Evolutionary conservation across 2,113 vertebrate genomes (phyloP).

Genomic region (Megalops atlanticus): DNA sequence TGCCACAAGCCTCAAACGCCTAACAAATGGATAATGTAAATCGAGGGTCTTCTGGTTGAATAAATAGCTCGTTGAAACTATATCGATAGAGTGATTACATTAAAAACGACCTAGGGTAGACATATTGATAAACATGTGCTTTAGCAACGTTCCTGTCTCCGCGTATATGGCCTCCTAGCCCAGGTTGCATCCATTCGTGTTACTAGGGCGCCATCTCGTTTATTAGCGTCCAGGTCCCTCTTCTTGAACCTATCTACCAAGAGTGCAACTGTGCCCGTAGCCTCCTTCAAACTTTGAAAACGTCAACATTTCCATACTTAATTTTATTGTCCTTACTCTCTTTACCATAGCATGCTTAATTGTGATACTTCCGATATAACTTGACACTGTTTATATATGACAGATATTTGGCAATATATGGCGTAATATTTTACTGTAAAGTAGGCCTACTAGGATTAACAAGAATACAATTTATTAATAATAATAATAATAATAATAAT

Average conservation of each 20-base stretch:
- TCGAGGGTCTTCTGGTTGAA: neutral
- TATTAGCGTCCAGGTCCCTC: neutral
- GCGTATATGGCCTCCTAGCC: no score
- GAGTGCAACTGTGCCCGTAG: neutral
- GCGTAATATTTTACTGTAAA: no score
- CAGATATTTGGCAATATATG: no score
- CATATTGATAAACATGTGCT: neutral
- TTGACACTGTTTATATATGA: no score
- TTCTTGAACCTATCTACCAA: neutral
- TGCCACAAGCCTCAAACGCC: neutral
- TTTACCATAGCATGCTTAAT: no score
- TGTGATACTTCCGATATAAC: no score
- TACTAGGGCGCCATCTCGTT: constrained; percentile 26
- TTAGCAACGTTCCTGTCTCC: no score
- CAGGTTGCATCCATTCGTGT: neutral
- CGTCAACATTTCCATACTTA: neutral
- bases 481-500: no score
- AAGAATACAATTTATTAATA: no score
- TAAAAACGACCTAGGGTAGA: neutral
- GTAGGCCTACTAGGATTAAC: no score
- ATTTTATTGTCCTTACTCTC: no score
- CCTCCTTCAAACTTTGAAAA: no score
- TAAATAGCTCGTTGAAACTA: neutral
- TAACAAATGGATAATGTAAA: neutral
- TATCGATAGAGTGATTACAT: neutral